phyloP scores from a whole-genome alignment of 2,113 vertebrate species.

The Chrysochloris asiatica region DNA sequence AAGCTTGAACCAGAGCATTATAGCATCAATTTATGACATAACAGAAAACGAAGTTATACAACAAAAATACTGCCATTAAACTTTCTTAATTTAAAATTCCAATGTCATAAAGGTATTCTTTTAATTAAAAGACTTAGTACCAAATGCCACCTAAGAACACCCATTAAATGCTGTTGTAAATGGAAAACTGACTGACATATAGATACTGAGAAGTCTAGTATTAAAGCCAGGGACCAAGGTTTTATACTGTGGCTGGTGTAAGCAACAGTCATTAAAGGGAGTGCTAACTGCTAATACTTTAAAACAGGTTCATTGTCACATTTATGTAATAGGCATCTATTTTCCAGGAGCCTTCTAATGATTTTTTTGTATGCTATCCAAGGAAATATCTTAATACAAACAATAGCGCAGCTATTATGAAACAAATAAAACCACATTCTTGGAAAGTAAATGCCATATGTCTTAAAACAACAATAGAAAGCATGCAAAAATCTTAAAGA shows the following conservation, averaged over 20 bases:
- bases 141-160: slow-evolving; percentile 33
- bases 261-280: slow-evolving; percentile 41
- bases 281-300: slow-evolving; percentile 10
- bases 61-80: slow-evolving; percentile 53
- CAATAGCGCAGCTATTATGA: background rate
- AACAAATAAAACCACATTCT: background rate
- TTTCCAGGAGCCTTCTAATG: background rate
- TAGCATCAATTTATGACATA: slow-evolving; percentile 15
- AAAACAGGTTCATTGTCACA: slow-evolving; percentile 39
- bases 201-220: background rate
- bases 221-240: background rate
- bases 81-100: slow-evolving; percentile 44
- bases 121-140: slow-evolving; percentile 63
- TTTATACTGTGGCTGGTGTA: slow-evolving; percentile 38
- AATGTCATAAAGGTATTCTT: slow-evolving; percentile 57
- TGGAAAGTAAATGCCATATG: background rate
- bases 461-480: background rate
- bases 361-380: background rate
- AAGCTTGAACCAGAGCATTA: background rate
- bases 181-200: slow-evolving; percentile 36
- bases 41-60: slow-evolving; percentile 40
- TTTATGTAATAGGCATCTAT: slow-evolving; percentile 1
- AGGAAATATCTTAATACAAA: background rate
- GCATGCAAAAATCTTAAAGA: background rate
- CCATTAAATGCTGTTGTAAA: slow-evolving; percentile 50